phyloP scores from a whole-genome alignment of 2,888 invertebrate genomes.

The Bellardia pandia region DNA sequence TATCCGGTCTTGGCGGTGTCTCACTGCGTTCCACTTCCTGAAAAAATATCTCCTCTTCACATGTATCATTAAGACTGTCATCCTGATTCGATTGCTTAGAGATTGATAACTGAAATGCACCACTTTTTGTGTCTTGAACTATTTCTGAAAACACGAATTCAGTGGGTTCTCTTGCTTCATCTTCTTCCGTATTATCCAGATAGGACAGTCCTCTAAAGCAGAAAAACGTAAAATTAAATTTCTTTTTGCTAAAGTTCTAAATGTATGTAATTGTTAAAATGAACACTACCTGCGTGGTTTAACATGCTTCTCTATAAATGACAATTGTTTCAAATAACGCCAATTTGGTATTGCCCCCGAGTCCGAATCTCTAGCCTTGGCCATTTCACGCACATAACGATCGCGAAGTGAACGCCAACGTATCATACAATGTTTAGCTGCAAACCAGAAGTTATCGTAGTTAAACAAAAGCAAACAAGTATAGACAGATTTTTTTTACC shows the following conservation, averaged over 20 bases:
- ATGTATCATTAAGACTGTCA: neutral
- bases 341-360: neutral
- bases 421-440: neutral
- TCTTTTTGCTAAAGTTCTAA: too few species aligned
- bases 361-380: neutral
- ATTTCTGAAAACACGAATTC: constrained; percentile 6
- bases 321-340: constrained; percentile 1
- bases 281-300: neutral
- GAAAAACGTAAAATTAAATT: neutral
- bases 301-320: neutral
- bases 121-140: neutral
- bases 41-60: neutral
- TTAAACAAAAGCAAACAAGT: neutral
- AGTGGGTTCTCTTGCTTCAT: neutral
- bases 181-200: neutral
- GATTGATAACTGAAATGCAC: neutral
- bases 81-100: neutral
- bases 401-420: constrained; percentile 7
- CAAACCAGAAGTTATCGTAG: neutral
- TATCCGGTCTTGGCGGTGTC: constrained; percentile 9
- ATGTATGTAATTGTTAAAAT: neutral
- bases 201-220: neutral
- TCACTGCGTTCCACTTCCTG: neutral
- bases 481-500: neutral
- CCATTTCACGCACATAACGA: neutral